Base-by-base conservation (phyloP, 2,888 invertebrate species). In the Trissoscelio sp. region DNA sequence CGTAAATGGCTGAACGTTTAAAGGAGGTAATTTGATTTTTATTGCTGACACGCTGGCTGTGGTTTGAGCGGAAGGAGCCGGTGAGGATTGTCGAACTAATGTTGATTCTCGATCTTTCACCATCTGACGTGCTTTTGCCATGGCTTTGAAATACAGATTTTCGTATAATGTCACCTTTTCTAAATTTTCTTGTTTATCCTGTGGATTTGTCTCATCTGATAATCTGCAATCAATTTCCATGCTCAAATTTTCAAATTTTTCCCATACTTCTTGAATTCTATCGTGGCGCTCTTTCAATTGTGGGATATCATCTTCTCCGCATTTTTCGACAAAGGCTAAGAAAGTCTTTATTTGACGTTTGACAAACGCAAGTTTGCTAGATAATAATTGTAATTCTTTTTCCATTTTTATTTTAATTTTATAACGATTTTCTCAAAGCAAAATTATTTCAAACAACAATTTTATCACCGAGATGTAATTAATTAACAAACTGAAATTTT, bases 1-100 rank as follows among this genome's bases (percentile, higher is more conserved):
- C 3, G 18, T 20, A n/a, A 64, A 64, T 14, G 62, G 44, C 44
- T 64, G 46, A 18, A 64, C 48, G 2, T 5, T 48, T 46, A 64
- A 11, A 6, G 44, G 12, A 5, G 64, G 64, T 46, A 31, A 46
- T 18, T 31, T 64, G 5, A 42, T 44, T n/a, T 62, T 44, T 11
- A 62, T 20, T 14, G 16, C 16, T 31, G 31, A 37, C 3, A n/a
- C n/a, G n/a, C 3, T 37, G n/a, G 9, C 3, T 37, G 37, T 37
- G 3, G n/a, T 3, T 37, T 37, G 11, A 37, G 37, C 37, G 6
- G 31, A 31, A 31, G 31, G 0, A 31, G 6, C 7, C 14, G 42
- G 3, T 42, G n/a, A n/a, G n/a, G n/a, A n/a, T 42, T 12, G 12
- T 12, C 14, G n/a, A 14, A 42, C 3, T 2, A 4, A 42, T 42